phyloP scores from a whole-genome alignment of 2,113 vertebrate genomes.

The Phainopepla nitens region DNA sequence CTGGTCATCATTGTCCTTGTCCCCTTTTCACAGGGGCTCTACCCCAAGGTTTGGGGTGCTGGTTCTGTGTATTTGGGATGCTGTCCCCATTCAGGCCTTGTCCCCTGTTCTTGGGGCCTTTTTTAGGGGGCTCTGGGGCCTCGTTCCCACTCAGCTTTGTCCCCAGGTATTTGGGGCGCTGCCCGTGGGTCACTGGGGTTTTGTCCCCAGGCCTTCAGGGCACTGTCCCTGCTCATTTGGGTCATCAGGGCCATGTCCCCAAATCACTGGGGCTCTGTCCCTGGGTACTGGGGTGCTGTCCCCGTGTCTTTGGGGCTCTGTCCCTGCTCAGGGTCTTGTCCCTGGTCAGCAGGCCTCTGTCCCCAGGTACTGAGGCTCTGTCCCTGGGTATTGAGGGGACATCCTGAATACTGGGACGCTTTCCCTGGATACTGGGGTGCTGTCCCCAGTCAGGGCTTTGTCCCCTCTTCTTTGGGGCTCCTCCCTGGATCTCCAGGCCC shows the following conservation, averaged over 20 bases:
- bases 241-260: neutral
- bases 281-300: rapidly evolving
- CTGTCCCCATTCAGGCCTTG: neutral
- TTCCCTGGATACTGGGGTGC: neutral
- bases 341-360: neutral
- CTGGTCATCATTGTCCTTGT: neutral
- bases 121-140: neutral
- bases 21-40: neutral
- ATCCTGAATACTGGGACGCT: neutral
- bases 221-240: neutral
- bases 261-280: rapidly evolving
- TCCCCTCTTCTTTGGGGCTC: neutral
- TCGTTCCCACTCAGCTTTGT: neutral
- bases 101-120: neutral
- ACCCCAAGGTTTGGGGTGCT: neutral
- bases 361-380: neutral
- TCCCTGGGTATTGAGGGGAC: neutral
- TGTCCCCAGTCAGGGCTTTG: rapidly evolving
- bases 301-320: neutral
- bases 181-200: neutral
- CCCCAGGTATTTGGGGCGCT: neutral
- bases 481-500: too few species aligned
- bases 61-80: rapidly evolving
- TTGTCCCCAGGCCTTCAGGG: neutral
- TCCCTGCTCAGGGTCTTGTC: neutral